A percentile compares a stretch with the other conserved stretches of the same genome.
Conservation (phyloP, 2,888 invertebrate species). For the Hanleya hanleyi region DNA sequence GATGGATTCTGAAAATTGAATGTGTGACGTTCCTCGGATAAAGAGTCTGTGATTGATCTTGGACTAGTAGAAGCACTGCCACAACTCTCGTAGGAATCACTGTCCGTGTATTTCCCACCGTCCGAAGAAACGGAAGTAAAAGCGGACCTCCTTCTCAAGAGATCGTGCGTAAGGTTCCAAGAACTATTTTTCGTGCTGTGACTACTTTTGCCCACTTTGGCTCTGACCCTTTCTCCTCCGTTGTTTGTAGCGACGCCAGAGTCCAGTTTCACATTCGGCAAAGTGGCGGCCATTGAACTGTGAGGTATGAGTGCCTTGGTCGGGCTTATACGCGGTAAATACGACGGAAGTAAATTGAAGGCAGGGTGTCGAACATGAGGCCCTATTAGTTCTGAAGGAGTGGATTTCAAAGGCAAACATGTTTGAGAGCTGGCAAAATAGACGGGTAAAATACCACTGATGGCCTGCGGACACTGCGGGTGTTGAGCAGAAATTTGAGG, state of each 20-base stretch:
- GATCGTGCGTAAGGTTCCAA: background rate
- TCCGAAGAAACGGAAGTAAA: slow-evolving; percentile 2
- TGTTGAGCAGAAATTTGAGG: background rate
- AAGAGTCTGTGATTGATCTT: background rate
- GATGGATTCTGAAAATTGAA: too few relatives aligned
- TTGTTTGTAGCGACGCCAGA: background rate
- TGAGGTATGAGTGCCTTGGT: background rate
- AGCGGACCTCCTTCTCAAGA: background rate
- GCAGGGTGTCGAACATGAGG: background rate
- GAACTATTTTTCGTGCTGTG: background rate
- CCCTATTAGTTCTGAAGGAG: background rate
- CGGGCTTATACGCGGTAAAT: background rate
- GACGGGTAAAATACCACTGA: slow-evolving; percentile 14
- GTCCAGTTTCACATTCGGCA: background rate
- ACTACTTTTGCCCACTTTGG: background rate
- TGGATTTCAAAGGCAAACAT: slow-evolving; percentile 12
- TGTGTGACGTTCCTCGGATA: background rate
- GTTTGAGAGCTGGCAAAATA: slow-evolving; percentile 18
- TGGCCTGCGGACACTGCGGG: slow-evolving; percentile 11
- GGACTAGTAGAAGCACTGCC: background rate
- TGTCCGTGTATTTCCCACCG: background rate
- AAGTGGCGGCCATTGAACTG: background rate
- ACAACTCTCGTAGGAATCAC: background rate
- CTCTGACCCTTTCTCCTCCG: background rate
- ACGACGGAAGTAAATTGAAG: background rate